phyloP scores from a whole-genome alignment of 2,888 invertebrate species.

The Hypena proboscidalis region DNA sequence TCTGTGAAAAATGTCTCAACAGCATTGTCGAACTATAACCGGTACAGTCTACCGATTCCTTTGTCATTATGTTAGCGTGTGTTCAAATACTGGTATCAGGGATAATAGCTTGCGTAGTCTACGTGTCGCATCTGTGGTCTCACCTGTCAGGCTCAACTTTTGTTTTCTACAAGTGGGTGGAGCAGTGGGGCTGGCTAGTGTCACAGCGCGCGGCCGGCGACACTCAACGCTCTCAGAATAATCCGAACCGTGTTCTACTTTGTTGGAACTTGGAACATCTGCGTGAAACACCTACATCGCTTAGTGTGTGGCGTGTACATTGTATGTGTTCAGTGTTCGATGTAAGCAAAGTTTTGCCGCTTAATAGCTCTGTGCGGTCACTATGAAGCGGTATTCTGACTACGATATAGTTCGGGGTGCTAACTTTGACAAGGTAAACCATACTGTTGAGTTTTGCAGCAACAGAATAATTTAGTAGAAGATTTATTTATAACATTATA shows the following conservation, averaged over 20 bases:
- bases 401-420: no score
- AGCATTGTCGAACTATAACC: no score
- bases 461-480: no score
- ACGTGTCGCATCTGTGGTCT: constrained; percentile 45
- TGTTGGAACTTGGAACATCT: constrained; percentile 73
- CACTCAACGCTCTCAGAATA: constrained; percentile 56
- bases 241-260: constrained; percentile 68
- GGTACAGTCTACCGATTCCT: no score
- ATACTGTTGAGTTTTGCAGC: no score
- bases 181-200: constrained; percentile 87
- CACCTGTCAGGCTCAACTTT: constrained; percentile 89
- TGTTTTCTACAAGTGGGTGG: constrained; percentile 87
- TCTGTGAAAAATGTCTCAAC: no score
- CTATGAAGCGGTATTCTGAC: constrained; percentile 16
- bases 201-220: constrained; percentile 82
- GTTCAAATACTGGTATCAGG: no score
- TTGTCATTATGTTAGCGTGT: no score
- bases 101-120: constrained; percentile 19
- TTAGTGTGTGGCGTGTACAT: constrained; percentile 66
- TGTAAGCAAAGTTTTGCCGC: constrained; percentile 34
- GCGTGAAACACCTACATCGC: constrained; percentile 75
- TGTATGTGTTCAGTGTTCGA: constrained; percentile 38
- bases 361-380: constrained; percentile 33
- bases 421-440: no score
- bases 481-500: no score